These are phyloP conservation scores for Eulemur rubriventer DNA, from an alignment of 2,797 vertebrate genomes.

Conservation along the genomic window DNA sequence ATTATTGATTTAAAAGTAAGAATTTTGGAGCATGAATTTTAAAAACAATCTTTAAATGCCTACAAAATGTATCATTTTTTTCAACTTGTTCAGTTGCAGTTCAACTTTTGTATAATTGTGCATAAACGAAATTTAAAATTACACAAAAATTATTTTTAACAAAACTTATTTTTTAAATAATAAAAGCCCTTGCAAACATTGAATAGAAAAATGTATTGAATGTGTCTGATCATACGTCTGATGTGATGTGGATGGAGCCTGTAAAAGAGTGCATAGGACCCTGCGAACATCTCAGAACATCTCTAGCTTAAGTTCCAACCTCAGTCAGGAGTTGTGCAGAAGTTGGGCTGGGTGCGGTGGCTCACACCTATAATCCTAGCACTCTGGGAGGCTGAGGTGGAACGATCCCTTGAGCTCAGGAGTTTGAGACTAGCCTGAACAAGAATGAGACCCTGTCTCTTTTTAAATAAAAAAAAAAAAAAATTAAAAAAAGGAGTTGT, in stretches of 20 bases:
- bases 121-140: not conserved
- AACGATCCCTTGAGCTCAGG: no score
- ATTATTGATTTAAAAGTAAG: not conserved
- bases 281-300: not conserved
- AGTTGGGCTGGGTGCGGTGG: no score
- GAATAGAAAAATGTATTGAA: not conserved
- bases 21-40: slow-evolving; percentile 45
- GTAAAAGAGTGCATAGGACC: not conserved
- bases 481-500: not conserved
- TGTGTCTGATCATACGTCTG: not conserved
- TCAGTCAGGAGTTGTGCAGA: not conserved
- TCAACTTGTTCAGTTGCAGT: not conserved
- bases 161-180: not conserved
- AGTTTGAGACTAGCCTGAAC: no score
- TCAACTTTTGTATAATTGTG: not conserved
- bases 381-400: no score
- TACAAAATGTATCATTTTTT: not conserved
- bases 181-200: not conserved
- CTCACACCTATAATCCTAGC: no score
- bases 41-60: not conserved
- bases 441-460: no score
- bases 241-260: not conserved
- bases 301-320: not conserved
- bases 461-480: no score
- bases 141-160: not conserved